phyloP scores from a whole-genome alignment of 2,797 vertebrate species.

The Allobates femoralis region DNA sequence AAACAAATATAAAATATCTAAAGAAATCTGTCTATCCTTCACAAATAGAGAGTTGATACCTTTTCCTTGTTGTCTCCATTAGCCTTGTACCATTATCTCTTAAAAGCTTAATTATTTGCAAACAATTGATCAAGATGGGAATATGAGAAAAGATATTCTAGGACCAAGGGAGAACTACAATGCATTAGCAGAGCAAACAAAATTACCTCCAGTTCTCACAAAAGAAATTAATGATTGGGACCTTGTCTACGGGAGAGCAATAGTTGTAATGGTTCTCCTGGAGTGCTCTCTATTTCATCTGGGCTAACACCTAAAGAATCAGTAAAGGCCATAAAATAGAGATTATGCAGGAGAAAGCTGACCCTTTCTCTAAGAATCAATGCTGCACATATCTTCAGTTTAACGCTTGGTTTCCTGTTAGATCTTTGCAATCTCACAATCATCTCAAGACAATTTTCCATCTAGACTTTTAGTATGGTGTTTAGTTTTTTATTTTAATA shows the following conservation, averaged over 20 bases:
- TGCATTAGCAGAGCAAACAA: conserved; percentile 83
- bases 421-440: conserved; percentile 11
- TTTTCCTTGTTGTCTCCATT: conserved; percentile 78
- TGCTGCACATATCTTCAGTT: conserved; percentile 52
- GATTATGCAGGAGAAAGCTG: conserved; percentile 76
- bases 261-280: conserved; percentile 71
- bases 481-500: neutral
- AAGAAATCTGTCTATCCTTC: conserved; percentile 73
- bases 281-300: conserved; percentile 82
- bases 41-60: conserved; percentile 72
- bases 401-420: conserved; percentile 57
- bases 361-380: conserved; percentile 73
- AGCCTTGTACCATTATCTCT: conserved; percentile 79
- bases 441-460: neutral
- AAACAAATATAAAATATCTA: conserved; percentile 73
- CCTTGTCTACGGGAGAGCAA: conserved; percentile 59
- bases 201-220: conserved; percentile 80
- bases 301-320: conserved; percentile 80
- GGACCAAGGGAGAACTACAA: conserved; percentile 76
- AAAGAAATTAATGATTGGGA: conserved; percentile 79
- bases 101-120: conserved; percentile 88
- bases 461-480: neutral
- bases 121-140: conserved; percentile 86
- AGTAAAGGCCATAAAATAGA: conserved; percentile 77
- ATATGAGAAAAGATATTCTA: conserved; percentile 76